Evolutionary conservation across 2,797 vertebrate species (phyloP).

Genomic region (Pseudotriccus pelzelni): DNA sequence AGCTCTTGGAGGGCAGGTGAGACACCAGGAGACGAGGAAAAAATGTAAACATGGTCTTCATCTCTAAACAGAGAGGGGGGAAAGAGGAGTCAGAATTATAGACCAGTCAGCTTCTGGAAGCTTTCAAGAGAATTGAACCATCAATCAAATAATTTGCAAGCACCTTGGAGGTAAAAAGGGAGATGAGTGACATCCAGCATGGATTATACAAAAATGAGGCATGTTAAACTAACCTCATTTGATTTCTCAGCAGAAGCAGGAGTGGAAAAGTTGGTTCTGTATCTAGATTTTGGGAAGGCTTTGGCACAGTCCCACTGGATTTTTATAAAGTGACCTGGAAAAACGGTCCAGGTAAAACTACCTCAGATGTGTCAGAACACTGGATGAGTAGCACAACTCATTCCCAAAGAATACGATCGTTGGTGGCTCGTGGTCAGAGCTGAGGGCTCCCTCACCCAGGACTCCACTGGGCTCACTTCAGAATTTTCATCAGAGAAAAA

Average conservation of each 20-base stretch:
- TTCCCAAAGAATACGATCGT: background rate
- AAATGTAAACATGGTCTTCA: background rate
- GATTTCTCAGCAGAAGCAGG: background rate
- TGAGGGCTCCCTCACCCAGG: background rate
- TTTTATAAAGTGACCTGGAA: background rate
- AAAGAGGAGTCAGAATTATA: conserved; percentile 32
- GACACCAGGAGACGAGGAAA: background rate
- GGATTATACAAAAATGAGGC: background rate
- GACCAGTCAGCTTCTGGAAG: conserved; percentile 22
- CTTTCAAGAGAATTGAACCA: conserved; percentile 6
- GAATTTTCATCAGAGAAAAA: background rate
- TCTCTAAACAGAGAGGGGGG: conserved; percentile 3
- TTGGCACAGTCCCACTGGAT: background rate
- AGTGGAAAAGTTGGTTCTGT: background rate
- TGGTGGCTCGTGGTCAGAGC: background rate
- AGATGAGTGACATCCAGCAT: conserved; percentile 4
- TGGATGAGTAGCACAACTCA: background rate
- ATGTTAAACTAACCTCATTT: background rate
- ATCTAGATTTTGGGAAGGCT: background rate
- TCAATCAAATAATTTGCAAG: conserved; percentile 35
- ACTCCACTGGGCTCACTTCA: background rate
- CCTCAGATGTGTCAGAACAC: background rate
- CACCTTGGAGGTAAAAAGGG: conserved; percentile 29
- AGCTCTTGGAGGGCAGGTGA: conserved; percentile 31
- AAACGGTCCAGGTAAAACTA: background rate